Evolutionary conservation across 2,888 invertebrate genomes (phyloP).

Genomic region (Andrena trimmerana): DNA sequence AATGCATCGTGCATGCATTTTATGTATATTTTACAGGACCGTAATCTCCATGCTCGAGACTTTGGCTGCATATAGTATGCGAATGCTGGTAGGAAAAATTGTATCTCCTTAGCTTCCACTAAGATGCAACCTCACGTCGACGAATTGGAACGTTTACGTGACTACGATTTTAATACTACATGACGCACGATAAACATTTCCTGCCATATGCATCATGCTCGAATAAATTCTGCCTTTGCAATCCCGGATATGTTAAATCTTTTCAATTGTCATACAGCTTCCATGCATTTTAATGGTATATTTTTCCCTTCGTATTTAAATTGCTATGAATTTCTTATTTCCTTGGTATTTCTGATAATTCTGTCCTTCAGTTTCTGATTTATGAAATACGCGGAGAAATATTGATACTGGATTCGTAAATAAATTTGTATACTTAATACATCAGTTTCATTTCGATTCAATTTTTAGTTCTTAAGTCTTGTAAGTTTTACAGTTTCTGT

Average conservation of each 20-base stretch:
- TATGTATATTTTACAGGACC: conserved; percentile 33
- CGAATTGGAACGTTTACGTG: conserved; percentile 56
- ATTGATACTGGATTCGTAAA: too few relatives aligned
- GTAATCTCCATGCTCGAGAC: conserved; percentile 19
- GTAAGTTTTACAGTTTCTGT: too few relatives aligned
- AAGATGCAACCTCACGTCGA: conserved; percentile 60
- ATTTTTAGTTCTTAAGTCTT: too few relatives aligned
- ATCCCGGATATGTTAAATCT: conserved; percentile 5
- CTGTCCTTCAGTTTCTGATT: too few relatives aligned
- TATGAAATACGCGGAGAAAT: too few relatives aligned
- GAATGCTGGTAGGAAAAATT: conserved; percentile 46
- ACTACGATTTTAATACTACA: conserved; percentile 45
- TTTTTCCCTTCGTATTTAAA: neutral
- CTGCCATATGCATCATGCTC: neutral
- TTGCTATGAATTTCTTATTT: too few relatives aligned
- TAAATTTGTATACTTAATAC: too few relatives aligned
- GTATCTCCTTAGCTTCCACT: conserved; percentile 49
- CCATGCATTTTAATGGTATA: neutral
- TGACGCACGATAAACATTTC: conserved; percentile 23
- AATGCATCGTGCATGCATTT: conserved; percentile 18
- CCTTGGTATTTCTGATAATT: too few relatives aligned
- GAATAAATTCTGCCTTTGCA: conserved; percentile 20
- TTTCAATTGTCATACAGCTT: neutral
- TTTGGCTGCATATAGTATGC: conserved; percentile 21
- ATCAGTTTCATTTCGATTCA: too few relatives aligned